Evolutionary conservation across 2,113 vertebrate species (phyloP), one percentile per base, ranked within the genome.

Genomic region (Marmota monax): DNA sequence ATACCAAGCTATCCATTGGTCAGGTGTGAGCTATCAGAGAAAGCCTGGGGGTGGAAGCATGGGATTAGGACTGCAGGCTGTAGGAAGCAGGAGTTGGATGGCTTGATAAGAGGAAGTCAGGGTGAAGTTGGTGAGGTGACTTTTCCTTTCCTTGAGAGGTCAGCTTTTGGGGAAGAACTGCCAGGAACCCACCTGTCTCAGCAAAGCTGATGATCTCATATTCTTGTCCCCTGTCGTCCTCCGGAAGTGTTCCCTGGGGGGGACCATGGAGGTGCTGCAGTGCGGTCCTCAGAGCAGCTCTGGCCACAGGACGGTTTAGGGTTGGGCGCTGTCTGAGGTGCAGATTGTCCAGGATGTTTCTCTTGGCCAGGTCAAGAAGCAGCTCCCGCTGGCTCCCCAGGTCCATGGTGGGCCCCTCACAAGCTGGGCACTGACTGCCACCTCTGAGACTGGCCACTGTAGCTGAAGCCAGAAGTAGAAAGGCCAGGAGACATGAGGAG

Each of bases 191-290:
- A 99, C 99, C 99, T 98, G 98, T 98, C 95, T 99, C 98, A 22
- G 99, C 99, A 95, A 99, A 99, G 97, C 99, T 99, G 98, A 99
- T 99, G 95, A 99, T 99, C 97, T 99, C 99, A 98, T 99, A 99
- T 39, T 99, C 98, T 94, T 99, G 99, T 74, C 99, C 98, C 73
- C 93, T 98, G 0, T 92, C 97, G 56, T 93, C 90, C 67, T 96
- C 89, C 0, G 11, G 84, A 70, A 53, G 45, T 2, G 4, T 11
- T 73, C 95, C 39, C 73, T n/a, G 67, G 6, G 42, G 77, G n/a
- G 5, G 0, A 79, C 32, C 92, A 22, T 98, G 99, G 93, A 99
- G 98, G 88, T 98, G 99, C 96, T 99, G 99, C 95, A 99, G 99
- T 16, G 99, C 99, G 0, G 99, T 99, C 89, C 98, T 92, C 42